Conservation (phyloP, 2,888 invertebrate species). For the Scelioninae gen. 2 region DNA sequence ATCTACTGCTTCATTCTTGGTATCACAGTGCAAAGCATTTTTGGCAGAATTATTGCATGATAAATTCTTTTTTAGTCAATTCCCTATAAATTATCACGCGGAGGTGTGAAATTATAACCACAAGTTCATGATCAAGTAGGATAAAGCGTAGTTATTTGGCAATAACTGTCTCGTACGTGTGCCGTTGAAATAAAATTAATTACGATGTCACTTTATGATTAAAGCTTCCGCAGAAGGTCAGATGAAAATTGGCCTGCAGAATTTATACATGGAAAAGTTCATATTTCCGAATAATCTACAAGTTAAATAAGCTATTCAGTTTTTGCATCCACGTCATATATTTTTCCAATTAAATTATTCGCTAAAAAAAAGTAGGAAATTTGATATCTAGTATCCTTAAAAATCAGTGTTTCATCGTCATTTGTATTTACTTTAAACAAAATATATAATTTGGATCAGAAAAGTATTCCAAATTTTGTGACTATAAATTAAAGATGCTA, state of each 20-base stretch:
- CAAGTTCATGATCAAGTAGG: slow-evolving; percentile 5
- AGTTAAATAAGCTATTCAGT: no score
- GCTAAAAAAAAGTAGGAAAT: no score
- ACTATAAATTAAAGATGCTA: no score
- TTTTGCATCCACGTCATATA: no score
- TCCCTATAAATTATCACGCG: slow-evolving; percentile 24
- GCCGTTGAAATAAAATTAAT: slow-evolving; percentile 9
- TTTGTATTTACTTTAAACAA: no score
- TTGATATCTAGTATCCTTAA: no score
- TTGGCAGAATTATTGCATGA: slow-evolving; percentile 20
- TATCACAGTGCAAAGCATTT: slow-evolving; percentile 16
- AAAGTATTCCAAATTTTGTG: no score
- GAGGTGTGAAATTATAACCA: slow-evolving; percentile 9
- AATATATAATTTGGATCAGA: no score
- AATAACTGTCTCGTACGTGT: background rate
- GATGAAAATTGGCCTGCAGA: background rate
- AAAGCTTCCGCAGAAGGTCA: background rate
- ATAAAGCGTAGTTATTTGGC: slow-evolving; percentile 1
- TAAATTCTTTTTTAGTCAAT: slow-evolving; percentile 32
- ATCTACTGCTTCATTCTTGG: background rate
- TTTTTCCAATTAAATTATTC: no score
- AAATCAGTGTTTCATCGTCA: no score
- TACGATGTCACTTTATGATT: background rate
- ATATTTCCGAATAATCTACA: no score
- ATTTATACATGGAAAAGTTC: background rate